Evolutionary conservation across 2,888 invertebrate species (phyloP).

Genomic region (Tridacna gigas): DNA sequence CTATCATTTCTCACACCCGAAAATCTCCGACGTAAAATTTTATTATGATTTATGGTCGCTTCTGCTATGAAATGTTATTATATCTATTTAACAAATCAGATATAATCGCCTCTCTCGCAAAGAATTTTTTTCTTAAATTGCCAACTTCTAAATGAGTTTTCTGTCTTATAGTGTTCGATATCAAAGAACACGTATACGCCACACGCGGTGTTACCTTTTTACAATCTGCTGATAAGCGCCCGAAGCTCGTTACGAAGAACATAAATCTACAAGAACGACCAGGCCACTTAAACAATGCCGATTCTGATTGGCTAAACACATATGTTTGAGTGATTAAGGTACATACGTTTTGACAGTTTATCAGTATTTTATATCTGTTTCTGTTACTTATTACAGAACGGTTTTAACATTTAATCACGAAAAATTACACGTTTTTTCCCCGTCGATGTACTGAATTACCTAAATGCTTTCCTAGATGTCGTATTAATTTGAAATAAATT

Average conservation of each 20-base stretch:
- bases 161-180: constrained; percentile 58
- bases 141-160: constrained; percentile 62
- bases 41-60: constrained; percentile 61
- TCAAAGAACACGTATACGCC: constrained; percentile 46
- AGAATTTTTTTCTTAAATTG: constrained; percentile 38
- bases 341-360: constrained; percentile 59
- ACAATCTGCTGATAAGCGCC: constrained; percentile 57
- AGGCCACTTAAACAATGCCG: constrained; percentile 27
- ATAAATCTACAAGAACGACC: constrained; percentile 54
- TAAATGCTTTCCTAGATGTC: neutral
- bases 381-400: constrained; percentile 55
- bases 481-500: constrained; percentile 28
- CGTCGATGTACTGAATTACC: constrained; percentile 26
- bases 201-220: constrained; percentile 55
- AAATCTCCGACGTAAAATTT: constrained; percentile 49
- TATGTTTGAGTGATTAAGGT: constrained; percentile 51
- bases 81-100: constrained; percentile 63
- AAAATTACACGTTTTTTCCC: constrained; percentile 25
- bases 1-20: constrained; percentile 39
- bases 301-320: constrained; percentile 48
- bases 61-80: constrained; percentile 58
- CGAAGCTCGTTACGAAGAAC: constrained; percentile 44
- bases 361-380: constrained; percentile 54
- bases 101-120: constrained; percentile 41
- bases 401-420: constrained; percentile 55